Conservation (phyloP, 2,113 vertebrate species). For the Galbula dea region DNA sequence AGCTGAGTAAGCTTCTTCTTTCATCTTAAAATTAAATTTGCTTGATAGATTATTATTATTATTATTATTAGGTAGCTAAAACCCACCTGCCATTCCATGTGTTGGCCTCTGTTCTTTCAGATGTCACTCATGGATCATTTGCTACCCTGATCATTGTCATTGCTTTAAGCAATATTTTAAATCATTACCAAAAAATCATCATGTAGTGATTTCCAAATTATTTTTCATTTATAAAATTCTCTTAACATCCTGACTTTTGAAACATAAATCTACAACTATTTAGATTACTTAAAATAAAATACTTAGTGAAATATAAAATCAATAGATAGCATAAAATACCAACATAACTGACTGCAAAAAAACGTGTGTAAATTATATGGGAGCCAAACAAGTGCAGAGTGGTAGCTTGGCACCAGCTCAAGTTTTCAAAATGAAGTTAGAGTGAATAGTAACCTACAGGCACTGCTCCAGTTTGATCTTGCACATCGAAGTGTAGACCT, state of each 20-base stretch:
- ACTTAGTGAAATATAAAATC: conserved; percentile 42
- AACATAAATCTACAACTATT: conserved; percentile 36
- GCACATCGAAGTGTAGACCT: not conserved
- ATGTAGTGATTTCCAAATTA: conserved; percentile 49
- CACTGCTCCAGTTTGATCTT: not conserved
- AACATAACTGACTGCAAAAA: conserved; percentile 42
- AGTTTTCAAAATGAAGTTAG: not conserved
- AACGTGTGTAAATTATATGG: conserved; percentile 29
- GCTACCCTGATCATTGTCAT: conserved; percentile 4
- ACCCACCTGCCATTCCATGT: conserved; percentile 36
- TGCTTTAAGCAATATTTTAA: conserved; percentile 15
- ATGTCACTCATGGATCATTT: not conserved
- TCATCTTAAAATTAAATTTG: conserved; percentile 63
- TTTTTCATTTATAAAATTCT: conserved; percentile 59
- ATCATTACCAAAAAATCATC: conserved; percentile 44
- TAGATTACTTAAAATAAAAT: conserved; percentile 43
- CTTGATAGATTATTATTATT: conserved; percentile 49
- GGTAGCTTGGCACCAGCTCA: not conserved
- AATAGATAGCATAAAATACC: conserved; percentile 47
- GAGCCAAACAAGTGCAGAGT: conserved; percentile 45
- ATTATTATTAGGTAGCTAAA: conserved; percentile 41
- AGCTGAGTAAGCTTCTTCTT: conserved; percentile 62
- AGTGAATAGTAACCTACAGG: not conserved
- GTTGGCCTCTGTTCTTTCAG: not conserved
- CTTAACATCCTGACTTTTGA: conserved; percentile 34